Base-by-base conservation (phyloP, 2,888 invertebrate genomes). In the Petrophora chlorosata region DNA sequence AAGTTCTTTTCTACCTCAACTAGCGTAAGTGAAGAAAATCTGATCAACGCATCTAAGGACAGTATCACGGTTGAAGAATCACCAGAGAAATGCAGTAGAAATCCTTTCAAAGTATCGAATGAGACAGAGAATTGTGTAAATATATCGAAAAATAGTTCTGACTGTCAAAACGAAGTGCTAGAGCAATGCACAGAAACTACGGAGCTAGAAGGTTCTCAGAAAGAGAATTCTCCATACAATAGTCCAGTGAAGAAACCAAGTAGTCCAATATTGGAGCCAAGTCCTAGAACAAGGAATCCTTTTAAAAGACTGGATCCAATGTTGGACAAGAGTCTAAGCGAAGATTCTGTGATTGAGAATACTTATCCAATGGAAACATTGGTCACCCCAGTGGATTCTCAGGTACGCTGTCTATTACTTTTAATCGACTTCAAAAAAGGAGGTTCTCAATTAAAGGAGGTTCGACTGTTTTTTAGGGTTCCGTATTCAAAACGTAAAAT, bases 1-100 rank as follows among this genome's bases (percentile, higher is more conserved):
- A 91, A 92, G 43, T 93, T 92, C 70, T 93, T 94, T 63, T 49
- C 60, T 42, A 70, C 58, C 28, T 46, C 58, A 35, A 45, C 29
- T 10, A 49, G 55, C 2, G 52, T 56, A 26, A 56, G 46, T 1
- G 32, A 12, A 32, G 56, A 59, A 0, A 42, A 2, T 25, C 5
- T 5, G 4, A 19, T 19, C n/a, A 52, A 61, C 29, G 12, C 43
- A 3, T 70, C 71, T n/a, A 63, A 59, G 43, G 61, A 62, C 0
- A 71, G 57, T 57, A 57, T 69, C 17, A 62, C 50, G 5, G 60
- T 73, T 36, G 73, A 77, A 38, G 76, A 77, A 53, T 78, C 80
- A 5, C 74, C 76, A 0, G 78, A 80, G 22, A 62, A 50, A 9
- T 17, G 22, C n/a, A 48, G 35, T 22, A 61, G 28, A 25, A 53